Conservation (phyloP, 2,113 vertebrate genomes). For the Bolborhynchus lineola region DNA sequence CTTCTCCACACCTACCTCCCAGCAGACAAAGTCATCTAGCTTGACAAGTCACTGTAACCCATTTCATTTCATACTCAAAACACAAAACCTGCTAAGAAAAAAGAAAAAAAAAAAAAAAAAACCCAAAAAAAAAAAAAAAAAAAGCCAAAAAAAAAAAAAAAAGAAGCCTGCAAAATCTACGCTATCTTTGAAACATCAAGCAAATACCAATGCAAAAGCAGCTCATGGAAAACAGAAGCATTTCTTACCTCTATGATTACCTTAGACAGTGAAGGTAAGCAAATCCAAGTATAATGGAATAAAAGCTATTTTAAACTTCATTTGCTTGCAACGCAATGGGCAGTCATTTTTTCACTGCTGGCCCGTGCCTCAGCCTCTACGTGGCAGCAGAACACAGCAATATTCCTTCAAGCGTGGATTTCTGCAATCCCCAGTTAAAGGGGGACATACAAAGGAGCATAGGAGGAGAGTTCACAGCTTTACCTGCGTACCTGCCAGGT, state of each 20-base stretch:
- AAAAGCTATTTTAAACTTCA: neutral
- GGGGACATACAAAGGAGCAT: neutral
- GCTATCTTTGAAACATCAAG: neutral
- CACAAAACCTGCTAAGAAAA: neutral
- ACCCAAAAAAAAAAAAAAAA: neutral
- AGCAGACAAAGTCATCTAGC: neutral
- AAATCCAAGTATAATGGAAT: neutral
- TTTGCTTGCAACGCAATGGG: neutral
- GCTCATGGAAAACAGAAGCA: neutral
- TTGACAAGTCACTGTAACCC: neutral
- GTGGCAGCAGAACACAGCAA: constrained; percentile 43
- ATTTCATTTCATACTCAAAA: neutral
- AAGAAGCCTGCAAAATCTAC: neutral
- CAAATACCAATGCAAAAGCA: neutral
- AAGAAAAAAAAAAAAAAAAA: neutral
- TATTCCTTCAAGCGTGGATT: neutral
- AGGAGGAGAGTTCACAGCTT: neutral
- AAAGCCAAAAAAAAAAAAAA: neutral
- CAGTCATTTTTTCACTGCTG: neutral
- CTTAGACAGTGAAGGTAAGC: neutral
- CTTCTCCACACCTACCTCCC: neutral
- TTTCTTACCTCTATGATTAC: neutral
- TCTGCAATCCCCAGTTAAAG: neutral
- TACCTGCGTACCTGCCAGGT: neutral
- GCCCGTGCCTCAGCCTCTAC: neutral